Percentiles rank a stretch among this genome's conserved stretches.
These are phyloP conservation scores for Fabriciana adippe DNA, from an alignment of 2,888 invertebrate genomes.

Conservation along the genomic window DNA sequence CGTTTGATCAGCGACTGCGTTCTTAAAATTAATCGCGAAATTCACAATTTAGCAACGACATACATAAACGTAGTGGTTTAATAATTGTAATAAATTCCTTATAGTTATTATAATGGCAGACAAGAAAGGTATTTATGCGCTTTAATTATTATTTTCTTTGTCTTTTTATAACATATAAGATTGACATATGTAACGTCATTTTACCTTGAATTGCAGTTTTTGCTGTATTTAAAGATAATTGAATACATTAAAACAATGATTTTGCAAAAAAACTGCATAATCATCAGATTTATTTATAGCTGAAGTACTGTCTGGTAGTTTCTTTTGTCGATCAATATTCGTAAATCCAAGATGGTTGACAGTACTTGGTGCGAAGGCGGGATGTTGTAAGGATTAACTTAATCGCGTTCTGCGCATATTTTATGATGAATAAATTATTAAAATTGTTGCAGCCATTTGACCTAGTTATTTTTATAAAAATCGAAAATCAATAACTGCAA, in stretches of 20 bases:
- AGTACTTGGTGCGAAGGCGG: slow-evolving; percentile 40
- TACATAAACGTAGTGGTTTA: slow-evolving; percentile 49
- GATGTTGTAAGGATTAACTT: slow-evolving; percentile 39
- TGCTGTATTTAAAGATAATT: slow-evolving; percentile 32
- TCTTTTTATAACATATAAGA: slow-evolving; percentile 56
- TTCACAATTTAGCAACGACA: slow-evolving; percentile 49
- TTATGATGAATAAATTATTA: neutral
- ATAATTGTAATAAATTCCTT: slow-evolving; percentile 57
- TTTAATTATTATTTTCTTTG: slow-evolving; percentile 66
- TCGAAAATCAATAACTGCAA: slow-evolving; percentile 14
- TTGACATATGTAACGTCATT: slow-evolving; percentile 79
- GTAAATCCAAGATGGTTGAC: slow-evolving; percentile 73
- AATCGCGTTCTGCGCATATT: neutral
- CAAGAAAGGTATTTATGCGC: slow-evolving; percentile 81
- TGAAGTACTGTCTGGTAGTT: slow-evolving; percentile 9
- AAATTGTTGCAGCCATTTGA: slow-evolving; percentile 9
- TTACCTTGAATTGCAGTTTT: slow-evolving; percentile 42
- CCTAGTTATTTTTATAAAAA: slow-evolving; percentile 7
- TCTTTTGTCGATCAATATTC: slow-evolving; percentile 61
- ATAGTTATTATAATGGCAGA: slow-evolving; percentile 75
- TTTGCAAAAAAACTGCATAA: slow-evolving; percentile 17
- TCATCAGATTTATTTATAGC: slow-evolving; percentile 16
- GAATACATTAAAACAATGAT: slow-evolving; percentile 10
- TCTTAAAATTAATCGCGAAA: slow-evolving; percentile 53
- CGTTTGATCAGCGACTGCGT: slow-evolving; percentile 62